These are phyloP conservation scores for Oopsacas minuta DNA, from an alignment of 37 sponge, comb jelly and placozoan species.

Conservation along the genomic window DNA sequence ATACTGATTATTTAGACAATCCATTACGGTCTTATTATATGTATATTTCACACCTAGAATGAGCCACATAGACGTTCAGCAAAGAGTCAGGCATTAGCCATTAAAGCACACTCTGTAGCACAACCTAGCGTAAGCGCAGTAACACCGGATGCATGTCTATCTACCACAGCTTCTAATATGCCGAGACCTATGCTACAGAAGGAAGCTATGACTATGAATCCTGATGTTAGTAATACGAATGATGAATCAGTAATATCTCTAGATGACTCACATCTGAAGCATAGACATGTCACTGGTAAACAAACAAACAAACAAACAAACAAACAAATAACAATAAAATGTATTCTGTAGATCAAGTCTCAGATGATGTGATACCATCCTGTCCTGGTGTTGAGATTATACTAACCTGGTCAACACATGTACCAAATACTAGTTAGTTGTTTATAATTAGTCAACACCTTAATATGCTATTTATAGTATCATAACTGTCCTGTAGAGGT, in stretches of 20 bases:
- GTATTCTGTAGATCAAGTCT: too few species aligned
- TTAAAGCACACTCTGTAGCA: not conserved
- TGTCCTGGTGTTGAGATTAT: too few species aligned
- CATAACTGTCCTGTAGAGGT: too few species aligned
- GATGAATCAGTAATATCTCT: not conserved
- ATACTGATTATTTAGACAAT: not conserved
- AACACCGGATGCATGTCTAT: not conserved
- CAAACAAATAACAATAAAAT: not conserved
- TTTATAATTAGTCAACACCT: too few species aligned
- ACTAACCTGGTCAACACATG: too few species aligned
- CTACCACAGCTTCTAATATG: not conserved
- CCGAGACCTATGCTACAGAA: not conserved
- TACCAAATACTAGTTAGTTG: too few species aligned
- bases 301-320: not conserved
- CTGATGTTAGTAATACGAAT: not conserved
- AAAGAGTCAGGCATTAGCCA: not conserved
- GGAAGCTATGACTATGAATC: not conserved
- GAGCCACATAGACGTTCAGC: not conserved
- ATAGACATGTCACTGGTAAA: not conserved
- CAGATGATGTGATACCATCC: too few species aligned
- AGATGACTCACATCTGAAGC: not conserved
- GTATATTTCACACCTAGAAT: not conserved
- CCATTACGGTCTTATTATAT: too few species aligned
- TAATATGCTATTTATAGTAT: too few species aligned
- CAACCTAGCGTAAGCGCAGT: not conserved